A percentile compares a stretch with the other conserved stretches of the same genome.
Evolutionary conservation across 2,113 vertebrate species (phyloP).

Genomic region (Microtus ochrogaster): DNA sequence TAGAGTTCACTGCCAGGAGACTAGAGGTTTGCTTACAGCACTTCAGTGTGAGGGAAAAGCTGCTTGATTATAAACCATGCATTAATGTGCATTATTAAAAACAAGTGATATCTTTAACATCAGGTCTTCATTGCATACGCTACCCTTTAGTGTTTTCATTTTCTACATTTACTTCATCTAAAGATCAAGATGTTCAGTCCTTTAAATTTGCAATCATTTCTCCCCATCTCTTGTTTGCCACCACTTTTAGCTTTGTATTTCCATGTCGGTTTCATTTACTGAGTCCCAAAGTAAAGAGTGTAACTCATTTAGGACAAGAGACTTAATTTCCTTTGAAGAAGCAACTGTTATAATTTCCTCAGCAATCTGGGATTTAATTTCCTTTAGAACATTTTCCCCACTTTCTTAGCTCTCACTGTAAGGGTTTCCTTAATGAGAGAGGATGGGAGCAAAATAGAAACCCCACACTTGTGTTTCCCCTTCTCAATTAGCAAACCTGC

Average conservation of each 20-base stretch:
- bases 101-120: background rate
- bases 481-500: background rate
- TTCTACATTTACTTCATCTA: background rate
- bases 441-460: background rate
- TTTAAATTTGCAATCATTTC: background rate
- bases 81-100: background rate
- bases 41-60: background rate
- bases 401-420: background rate
- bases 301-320: conserved; percentile 36
- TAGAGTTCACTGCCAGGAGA: background rate
- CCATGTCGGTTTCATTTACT: background rate
- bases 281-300: background rate
- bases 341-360: background rate
- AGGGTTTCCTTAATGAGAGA: background rate
- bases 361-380: conserved; percentile 33
- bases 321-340: conserved; percentile 29
- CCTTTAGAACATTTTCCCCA: background rate
- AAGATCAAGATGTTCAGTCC: background rate
- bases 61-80: background rate
- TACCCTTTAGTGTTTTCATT: background rate
- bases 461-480: background rate
- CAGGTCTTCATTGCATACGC: background rate
- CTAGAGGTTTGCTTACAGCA: background rate
- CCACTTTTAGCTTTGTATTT: background rate
- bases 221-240: background rate